phyloP scores from a whole-genome alignment of 2,113 vertebrate species.

The Tachycineta bicolor region DNA sequence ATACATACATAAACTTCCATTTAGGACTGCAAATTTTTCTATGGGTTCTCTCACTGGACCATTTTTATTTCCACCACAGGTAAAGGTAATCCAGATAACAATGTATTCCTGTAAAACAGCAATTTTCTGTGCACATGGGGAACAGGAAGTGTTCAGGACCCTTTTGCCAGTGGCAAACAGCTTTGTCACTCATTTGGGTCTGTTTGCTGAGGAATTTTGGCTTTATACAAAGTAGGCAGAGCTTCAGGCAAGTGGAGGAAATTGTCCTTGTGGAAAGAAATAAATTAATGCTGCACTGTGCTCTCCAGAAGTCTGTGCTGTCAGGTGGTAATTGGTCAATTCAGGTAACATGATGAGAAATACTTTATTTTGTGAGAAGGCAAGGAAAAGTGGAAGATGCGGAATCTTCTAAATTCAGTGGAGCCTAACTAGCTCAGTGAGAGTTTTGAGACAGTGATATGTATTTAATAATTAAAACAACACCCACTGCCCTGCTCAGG shows the following conservation, averaged over 20 bases:
- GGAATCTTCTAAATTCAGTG: neutral
- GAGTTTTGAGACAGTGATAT: neutral
- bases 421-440: neutral
- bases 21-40: neutral
- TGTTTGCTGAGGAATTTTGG: neutral
- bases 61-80: neutral
- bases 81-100: neutral
- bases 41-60: neutral
- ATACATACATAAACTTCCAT: neutral
- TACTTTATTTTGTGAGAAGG: neutral
- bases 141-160: neutral
- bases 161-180: neutral
- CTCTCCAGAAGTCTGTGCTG: neutral
- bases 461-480: neutral
- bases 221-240: neutral
- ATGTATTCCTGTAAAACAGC: neutral
- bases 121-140: neutral
- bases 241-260: neutral
- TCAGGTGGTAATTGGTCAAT: neutral
- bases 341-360: neutral
- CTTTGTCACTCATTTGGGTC: neutral
- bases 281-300: neutral
- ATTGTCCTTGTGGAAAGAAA: neutral
- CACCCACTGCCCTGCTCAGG: neutral
- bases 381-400: neutral